phyloP scores from a whole-genome alignment of 2,888 invertebrate genomes.

The Temnothorax rugatulus region DNA sequence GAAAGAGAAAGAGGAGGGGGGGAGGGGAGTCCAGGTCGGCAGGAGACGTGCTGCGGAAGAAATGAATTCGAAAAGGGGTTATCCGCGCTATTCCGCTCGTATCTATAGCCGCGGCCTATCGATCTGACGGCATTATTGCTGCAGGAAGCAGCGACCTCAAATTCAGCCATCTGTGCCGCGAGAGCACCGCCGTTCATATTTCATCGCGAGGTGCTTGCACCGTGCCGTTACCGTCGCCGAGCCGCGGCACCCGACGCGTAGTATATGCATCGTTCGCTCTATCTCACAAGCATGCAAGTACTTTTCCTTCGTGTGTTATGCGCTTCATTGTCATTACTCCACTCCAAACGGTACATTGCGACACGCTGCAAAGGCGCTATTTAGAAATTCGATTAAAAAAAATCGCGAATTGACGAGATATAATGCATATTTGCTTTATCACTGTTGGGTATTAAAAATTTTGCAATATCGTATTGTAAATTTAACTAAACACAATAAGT shows the following conservation, averaged over 20 bases:
- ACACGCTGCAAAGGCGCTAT: not conserved
- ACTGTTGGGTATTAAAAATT: not conserved
- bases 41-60: slow-evolving; percentile 65
- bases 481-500: not conserved
- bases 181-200: slow-evolving; percentile 79
- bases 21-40: slow-evolving; percentile 50
- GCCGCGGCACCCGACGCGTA: slow-evolving; percentile 23
- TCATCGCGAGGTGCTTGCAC: slow-evolving; percentile 78
- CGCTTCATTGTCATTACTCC: slow-evolving; percentile 33
- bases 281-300: slow-evolving; percentile 32
- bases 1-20: not conserved
- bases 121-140: slow-evolving; percentile 77
- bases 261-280: slow-evolving; percentile 40
- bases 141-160: slow-evolving; percentile 78
- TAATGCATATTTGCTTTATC: not conserved
- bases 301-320: slow-evolving; percentile 23
- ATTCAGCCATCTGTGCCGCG: slow-evolving; percentile 79
- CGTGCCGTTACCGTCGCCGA: slow-evolving; percentile 60
- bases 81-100: slow-evolving; percentile 64
- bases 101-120: slow-evolving; percentile 76
- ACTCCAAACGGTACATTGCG: not conserved
- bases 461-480: not conserved
- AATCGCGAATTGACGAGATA: not conserved
- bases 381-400: slow-evolving; percentile 26
- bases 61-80: slow-evolving; percentile 78